Evolutionary conservation across 2,113 vertebrate genomes (phyloP).

Genomic region (Todiramphus saurophagus): DNA sequence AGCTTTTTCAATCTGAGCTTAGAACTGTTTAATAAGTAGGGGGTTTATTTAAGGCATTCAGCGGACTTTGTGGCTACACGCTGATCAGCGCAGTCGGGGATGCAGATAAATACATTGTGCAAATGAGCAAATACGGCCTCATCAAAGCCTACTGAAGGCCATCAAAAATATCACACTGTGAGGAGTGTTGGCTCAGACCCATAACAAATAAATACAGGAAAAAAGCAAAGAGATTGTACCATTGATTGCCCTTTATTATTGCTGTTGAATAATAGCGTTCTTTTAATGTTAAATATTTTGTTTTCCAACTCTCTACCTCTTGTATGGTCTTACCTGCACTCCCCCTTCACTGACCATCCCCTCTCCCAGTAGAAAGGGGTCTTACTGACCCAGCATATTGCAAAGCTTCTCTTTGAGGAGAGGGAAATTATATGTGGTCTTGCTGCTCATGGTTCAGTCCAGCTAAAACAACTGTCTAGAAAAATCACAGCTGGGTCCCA

Average conservation of each 20-base stretch:
- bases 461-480: neutral
- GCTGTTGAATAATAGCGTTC: neutral
- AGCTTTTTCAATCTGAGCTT: neutral
- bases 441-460: neutral
- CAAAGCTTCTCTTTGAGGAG: neutral
- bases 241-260: neutral
- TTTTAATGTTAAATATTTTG: neutral
- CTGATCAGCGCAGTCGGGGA: neutral
- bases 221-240: neutral
- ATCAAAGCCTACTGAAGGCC: constrained; percentile 4
- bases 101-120: constrained; percentile 35
- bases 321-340: fast-evolving
- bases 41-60: constrained; percentile 38
- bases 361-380: neutral
- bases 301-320: neutral
- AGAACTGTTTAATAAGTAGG: constrained; percentile 4
- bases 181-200: neutral
- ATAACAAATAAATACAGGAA: constrained; percentile 33
- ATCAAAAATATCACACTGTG: constrained; percentile 47
- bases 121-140: constrained; percentile 48
- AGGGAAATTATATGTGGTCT: neutral
- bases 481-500: neutral
- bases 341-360: fast-evolving
- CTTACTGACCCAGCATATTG: neutral
- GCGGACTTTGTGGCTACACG: neutral